Evolutionary conservation across 2,888 invertebrate species (phyloP).

Genomic region (Euclidia mi): DNA sequence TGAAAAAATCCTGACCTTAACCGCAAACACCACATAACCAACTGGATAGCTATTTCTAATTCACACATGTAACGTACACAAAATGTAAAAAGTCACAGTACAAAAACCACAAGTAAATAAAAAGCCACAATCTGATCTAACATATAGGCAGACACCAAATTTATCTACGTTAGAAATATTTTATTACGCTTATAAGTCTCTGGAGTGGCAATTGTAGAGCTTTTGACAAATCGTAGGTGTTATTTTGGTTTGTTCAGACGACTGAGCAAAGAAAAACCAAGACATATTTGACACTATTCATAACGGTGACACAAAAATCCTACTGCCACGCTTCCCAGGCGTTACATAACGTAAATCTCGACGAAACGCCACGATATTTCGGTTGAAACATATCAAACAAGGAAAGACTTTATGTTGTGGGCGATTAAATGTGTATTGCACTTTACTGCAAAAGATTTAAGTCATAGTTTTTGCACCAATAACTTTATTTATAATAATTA

Average conservation of each 20-base stretch:
- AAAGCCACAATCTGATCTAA: not conserved
- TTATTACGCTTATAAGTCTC: constrained; percentile 29
- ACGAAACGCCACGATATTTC: constrained; percentile 12
- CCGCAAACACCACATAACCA: no score
- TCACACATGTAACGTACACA: no score
- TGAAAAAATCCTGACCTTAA: no score
- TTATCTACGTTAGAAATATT: constrained; percentile 15
- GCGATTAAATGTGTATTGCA: not conserved
- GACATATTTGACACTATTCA: constrained; percentile 50
- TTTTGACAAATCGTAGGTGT: constrained; percentile 42
- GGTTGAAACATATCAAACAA: constrained; percentile 23
- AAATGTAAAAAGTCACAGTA: no score
- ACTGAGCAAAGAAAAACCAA: constrained; percentile 37
- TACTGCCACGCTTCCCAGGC: constrained; percentile 13
- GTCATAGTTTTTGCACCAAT: no score
- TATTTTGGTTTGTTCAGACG: constrained; percentile 33
- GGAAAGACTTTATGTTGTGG: not conserved
- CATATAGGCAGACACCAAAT: constrained; percentile 11
- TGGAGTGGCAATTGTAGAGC: constrained; percentile 42
- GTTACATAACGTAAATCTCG: constrained; percentile 18
- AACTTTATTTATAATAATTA: no score
- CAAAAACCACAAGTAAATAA: no score
- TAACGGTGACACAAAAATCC: constrained; percentile 44
- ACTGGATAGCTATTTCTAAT: no score
- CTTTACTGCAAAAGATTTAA: no score